These are phyloP conservation scores for Agrotis segetum DNA, from an alignment of 2,888 invertebrate species.

Conservation along the genomic window DNA sequence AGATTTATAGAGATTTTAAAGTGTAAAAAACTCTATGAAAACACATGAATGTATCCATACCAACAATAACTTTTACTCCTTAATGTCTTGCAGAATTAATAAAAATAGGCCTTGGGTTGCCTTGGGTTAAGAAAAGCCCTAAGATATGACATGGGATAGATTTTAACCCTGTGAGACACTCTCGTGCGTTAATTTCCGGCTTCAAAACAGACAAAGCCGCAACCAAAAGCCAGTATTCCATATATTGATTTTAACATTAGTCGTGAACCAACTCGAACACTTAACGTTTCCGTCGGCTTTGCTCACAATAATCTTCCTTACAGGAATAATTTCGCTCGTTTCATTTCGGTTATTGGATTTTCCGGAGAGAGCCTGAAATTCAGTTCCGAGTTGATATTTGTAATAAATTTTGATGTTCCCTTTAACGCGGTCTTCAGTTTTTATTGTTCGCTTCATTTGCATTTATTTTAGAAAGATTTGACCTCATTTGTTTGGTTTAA, in stretches of 20 bases:
- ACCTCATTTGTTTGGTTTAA: constrained; percentile 45
- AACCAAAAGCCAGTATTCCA: constrained; percentile 1
- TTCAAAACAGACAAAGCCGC: background rate
- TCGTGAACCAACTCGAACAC: constrained; percentile 52
- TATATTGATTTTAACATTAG: constrained; percentile 65
- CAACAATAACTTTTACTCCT: background rate
- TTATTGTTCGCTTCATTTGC: constrained; percentile 75
- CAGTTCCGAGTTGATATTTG: constrained; percentile 80
- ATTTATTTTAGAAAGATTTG: constrained; percentile 63
- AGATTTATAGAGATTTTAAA: constrained; percentile 50
- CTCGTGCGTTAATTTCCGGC: background rate
- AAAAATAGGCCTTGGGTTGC: background rate
- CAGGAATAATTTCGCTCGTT: constrained; percentile 81
- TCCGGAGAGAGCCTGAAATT: constrained; percentile 69
- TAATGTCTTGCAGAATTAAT: background rate
- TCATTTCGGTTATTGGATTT: constrained; percentile 84
- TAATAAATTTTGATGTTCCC: constrained; percentile 83
- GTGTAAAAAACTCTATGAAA: constrained; percentile 22
- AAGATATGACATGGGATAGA: background rate
- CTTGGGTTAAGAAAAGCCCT: background rate
- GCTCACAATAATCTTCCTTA: constrained; percentile 79
- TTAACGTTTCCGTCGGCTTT: constrained; percentile 70
- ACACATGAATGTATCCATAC: background rate
- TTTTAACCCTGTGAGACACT: background rate
- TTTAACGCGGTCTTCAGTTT: constrained; percentile 75